These are phyloP conservation scores for Erpobdella octoculata DNA, from an alignment of 2,888 invertebrate species.

Conservation along the genomic window DNA sequence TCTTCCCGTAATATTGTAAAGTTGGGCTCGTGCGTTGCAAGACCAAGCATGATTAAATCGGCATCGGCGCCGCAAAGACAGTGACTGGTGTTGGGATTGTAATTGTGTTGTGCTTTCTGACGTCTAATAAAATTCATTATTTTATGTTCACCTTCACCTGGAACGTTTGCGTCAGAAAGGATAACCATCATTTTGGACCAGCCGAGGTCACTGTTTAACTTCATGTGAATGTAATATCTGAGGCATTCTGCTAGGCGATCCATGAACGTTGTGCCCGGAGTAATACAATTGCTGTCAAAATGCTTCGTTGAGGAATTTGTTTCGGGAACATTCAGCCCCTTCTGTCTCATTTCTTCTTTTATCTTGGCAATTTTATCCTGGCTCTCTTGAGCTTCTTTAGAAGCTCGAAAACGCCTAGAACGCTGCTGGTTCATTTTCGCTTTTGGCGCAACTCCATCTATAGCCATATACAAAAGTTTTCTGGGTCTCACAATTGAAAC, in stretches of 20 bases:
- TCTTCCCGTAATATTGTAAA: conserved; percentile 98
- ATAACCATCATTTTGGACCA: conserved; percentile 84
- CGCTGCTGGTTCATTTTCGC: conserved; percentile 99
- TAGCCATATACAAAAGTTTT: conserved; percentile 93
- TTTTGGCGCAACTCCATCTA: conserved; percentile 95
- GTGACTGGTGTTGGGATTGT: conserved; percentile 91
- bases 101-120: conserved; percentile 56
- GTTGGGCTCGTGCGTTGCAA: conserved; percentile 96
- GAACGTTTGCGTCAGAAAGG: conserved; percentile 93
- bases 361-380: conserved; percentile 67
- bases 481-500: conserved; percentile 81
- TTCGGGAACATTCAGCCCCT: conserved; percentile 50
- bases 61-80: conserved; percentile 97
- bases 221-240: conserved; percentile 78
- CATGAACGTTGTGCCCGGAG: conserved; percentile 98
- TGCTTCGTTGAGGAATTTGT: conserved; percentile 81
- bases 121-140: conserved; percentile 98
- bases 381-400: conserved; percentile 69
- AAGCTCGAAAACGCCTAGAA: conserved; percentile 87
- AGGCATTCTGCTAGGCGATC: conserved; percentile 68
- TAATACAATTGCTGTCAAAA: conserved; percentile 98
- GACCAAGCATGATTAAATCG: conserved; percentile 84
- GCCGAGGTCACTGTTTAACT: conserved; percentile 83
- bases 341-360: conserved; percentile 46
- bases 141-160: conserved; percentile 76